Conservation (phyloP, 1,140 invertebrate genomes). For the Papilio polyxenes region DNA sequence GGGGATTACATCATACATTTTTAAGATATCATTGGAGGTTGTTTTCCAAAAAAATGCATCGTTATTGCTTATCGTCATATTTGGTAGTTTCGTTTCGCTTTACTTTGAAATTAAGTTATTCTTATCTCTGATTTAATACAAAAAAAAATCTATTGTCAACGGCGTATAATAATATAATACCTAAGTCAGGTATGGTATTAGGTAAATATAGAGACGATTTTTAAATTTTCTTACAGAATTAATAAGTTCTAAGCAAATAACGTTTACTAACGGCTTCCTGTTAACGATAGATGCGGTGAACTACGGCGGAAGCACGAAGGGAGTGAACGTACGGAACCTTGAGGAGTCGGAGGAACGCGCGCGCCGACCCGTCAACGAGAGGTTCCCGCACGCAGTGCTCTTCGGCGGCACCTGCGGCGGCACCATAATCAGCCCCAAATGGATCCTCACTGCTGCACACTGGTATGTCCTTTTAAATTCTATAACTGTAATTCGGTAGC, state of each 20-base stretch:
- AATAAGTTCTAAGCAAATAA: too few relatives aligned
- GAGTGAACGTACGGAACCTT: not conserved
- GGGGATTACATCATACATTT: too few relatives aligned
- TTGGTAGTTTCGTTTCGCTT: too few relatives aligned
- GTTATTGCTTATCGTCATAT: too few relatives aligned
- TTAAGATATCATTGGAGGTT: too few relatives aligned
- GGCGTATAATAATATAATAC: too few relatives aligned
- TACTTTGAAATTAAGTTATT: too few relatives aligned
- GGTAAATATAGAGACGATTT: not conserved
- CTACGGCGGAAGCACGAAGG: not conserved
- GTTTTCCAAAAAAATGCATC: too few relatives aligned
- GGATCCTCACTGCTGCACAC: constrained; percentile 69
- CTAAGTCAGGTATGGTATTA: too few relatives aligned
- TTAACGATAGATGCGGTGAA: not conserved
- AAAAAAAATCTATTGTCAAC: too few relatives aligned
- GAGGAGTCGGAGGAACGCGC: not conserved
- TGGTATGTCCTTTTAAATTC: constrained; percentile 53
- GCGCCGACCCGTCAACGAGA: constrained; percentile 52
- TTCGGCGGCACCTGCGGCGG: constrained; percentile 72
- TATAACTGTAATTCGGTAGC: too few relatives aligned
- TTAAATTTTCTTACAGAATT: not conserved
- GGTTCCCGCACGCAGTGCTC: constrained; percentile 66
- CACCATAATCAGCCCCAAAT: constrained; percentile 67
- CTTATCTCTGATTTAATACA: too few relatives aligned
- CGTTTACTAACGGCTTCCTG: not conserved